Conservation (phyloP, 2,888 invertebrate species). For the Chymomyza fuscimana region DNA sequence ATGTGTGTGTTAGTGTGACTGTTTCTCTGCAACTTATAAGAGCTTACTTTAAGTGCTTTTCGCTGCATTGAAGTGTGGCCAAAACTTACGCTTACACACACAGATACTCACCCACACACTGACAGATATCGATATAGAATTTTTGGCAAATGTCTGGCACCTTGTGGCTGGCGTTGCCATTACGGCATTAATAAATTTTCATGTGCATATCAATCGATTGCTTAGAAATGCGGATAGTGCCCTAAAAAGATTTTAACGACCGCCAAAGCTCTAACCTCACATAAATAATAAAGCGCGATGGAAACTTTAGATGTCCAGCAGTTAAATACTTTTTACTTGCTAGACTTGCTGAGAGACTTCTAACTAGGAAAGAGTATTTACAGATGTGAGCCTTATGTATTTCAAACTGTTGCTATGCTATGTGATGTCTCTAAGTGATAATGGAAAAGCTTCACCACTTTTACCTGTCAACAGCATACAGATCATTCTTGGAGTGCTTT, state of each 20-base stretch:
- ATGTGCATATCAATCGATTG: slow-evolving; percentile 48
- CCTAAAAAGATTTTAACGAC: slow-evolving; percentile 50
- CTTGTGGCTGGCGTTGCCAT: slow-evolving; percentile 35
- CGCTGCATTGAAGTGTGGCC: slow-evolving; percentile 28
- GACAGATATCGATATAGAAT: background rate
- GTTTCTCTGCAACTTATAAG: slow-evolving; percentile 40
- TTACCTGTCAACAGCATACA: too few species aligned
- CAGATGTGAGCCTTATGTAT: too few species aligned
- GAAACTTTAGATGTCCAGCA: background rate
- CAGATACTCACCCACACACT: background rate
- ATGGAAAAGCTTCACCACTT: too few species aligned
- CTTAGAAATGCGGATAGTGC: slow-evolving; percentile 26
- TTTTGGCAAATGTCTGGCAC: background rate
- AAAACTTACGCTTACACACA: background rate
- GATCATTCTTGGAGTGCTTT: too few species aligned
- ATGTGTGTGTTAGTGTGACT: background rate
- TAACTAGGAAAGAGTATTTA: too few species aligned
- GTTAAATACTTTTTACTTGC: background rate
- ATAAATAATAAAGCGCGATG: background rate
- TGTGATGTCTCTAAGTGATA: too few species aligned
- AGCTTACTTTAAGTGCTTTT: slow-evolving; percentile 27
- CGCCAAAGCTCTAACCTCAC: slow-evolving; percentile 6
- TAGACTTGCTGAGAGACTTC: too few species aligned
- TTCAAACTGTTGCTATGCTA: too few species aligned
- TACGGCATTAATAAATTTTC: slow-evolving; percentile 50